A percentile compares a stretch with the other conserved stretches of the same genome.
Conservation (phyloP, 2,113 vertebrate genomes). For the Lophochroa leadbeateri region DNA sequence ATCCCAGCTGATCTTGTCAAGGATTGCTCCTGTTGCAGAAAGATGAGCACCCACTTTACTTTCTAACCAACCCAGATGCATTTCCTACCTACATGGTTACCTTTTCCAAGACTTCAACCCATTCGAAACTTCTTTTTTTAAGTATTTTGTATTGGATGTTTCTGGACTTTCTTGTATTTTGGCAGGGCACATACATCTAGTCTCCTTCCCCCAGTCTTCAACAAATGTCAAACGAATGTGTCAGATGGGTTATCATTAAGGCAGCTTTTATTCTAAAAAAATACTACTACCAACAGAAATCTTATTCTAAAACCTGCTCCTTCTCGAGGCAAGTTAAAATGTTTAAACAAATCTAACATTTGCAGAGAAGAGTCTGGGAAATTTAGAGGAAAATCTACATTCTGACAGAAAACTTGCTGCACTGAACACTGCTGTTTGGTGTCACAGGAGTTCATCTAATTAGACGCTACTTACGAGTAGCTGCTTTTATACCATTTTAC, state of each 20-base stretch:
- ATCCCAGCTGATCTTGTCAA: not conserved
- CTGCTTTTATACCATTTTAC: not conserved
- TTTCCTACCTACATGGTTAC: not conserved
- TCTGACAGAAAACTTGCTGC: not conserved
- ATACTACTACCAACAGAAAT: not conserved
- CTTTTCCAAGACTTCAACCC: not conserved
- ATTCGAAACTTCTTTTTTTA: not conserved
- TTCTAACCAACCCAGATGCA: not conserved
- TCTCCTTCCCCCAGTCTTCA: not conserved
- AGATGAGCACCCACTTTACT: not conserved
- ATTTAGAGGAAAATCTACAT: not conserved
- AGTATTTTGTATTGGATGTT: not conserved
- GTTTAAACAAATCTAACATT: constrained; percentile 31
- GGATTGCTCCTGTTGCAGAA: not conserved
- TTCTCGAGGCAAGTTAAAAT: not conserved
- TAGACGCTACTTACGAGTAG: not conserved
- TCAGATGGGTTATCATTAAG: not conserved
- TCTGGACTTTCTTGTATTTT: not conserved
- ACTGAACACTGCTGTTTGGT: not conserved
- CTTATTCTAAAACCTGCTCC: not conserved
- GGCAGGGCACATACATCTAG: not conserved
- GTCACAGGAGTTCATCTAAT: not conserved
- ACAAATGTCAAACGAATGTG: not conserved
- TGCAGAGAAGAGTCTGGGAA: not conserved
- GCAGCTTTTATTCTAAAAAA: constrained; percentile 25